phyloP scores from a whole-genome alignment of 2,113 vertebrate species.

The Alaudala cheleensis region DNA sequence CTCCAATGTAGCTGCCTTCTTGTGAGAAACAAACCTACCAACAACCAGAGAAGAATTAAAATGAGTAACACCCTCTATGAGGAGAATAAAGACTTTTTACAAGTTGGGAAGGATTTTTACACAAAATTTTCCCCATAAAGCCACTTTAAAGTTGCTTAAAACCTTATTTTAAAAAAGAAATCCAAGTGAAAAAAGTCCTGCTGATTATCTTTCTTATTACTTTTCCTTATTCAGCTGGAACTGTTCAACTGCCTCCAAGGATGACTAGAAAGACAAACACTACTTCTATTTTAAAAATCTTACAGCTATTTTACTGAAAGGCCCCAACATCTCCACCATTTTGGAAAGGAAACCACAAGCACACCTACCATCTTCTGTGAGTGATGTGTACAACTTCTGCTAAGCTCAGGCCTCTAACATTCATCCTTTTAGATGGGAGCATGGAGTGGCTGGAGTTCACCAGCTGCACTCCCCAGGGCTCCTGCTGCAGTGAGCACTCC shows the following conservation, averaged over 20 bases:
- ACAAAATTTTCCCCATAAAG: not conserved
- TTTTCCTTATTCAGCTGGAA: not conserved
- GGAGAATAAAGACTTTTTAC: not conserved
- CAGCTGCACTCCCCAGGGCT: not conserved
- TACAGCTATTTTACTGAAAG: not conserved
- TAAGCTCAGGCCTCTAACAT: not conserved
- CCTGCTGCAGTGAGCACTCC: not conserved
- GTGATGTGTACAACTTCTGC: not conserved
- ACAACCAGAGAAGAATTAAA: not conserved
- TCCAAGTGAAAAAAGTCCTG: not conserved
- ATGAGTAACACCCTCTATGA: not conserved
- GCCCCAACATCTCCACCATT: not conserved
- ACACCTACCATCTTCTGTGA: not conserved
- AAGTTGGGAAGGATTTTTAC: not conserved
- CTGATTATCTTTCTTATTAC: not conserved
- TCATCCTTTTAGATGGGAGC: rapidly evolving
- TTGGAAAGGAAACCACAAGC: not conserved
- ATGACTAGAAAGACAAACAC: not conserved
- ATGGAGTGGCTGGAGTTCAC: rapidly evolving
- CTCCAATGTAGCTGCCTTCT: not conserved
- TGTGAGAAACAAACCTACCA: not conserved
- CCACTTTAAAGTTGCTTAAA: not conserved
- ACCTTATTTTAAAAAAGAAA: not conserved
- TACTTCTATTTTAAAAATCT: not conserved
- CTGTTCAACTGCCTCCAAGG: not conserved